Base-by-base conservation (phyloP, 2,113 vertebrate species). In the Chaetops frenatus region DNA sequence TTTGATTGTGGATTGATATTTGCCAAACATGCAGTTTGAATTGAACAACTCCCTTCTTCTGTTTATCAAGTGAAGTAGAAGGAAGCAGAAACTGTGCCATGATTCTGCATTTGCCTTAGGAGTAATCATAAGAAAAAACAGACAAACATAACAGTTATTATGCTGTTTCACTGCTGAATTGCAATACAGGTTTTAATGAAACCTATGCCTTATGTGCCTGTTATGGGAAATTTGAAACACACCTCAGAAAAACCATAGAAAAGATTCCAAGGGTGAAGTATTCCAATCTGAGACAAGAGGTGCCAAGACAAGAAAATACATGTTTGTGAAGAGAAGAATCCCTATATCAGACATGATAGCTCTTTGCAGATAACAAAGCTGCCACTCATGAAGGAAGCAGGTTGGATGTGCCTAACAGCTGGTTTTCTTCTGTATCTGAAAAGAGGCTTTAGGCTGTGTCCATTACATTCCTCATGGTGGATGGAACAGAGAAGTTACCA, bases 381-480 rank as follows among this genome's bases (percentile, higher is more conserved):
- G 60, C 2, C 1, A 36, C 2, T 22, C 36, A 22, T 19, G 45
- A 27, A 61, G 33, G 40, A 72, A 60, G 47, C 24, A 82, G 9
- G 6, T 25, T 57, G 45, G 17, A 45, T 57, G 19, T 48, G 36
- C 31, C 82, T 31, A 60, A 27, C 35, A 42, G 16, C 29, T 60
- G 38, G 5, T 79, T 82, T 80, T 45, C 50, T 53, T 58, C 67
- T 69, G 21, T 29, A 13, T 28, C 78, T 90, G 76, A 67, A 79
- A 48, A 72, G 14, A 72, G 15, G 4, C 6, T 91, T 56, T 24
- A 85, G 42, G 25, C 23, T 92, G 3, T 53, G 11, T 44, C 57
- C n/a, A 6, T 48, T 40, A 36, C 12, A 33, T 45, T 15, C 18
- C 12, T 35, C 5, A 5, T 25, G 0, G 0, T 40, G 48, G 19